Percentiles rank a stretch among this genome's conserved stretches.
phyloP scores from a whole-genome alignment of 2,888 invertebrate genomes.

The Autographa gamma region DNA sequence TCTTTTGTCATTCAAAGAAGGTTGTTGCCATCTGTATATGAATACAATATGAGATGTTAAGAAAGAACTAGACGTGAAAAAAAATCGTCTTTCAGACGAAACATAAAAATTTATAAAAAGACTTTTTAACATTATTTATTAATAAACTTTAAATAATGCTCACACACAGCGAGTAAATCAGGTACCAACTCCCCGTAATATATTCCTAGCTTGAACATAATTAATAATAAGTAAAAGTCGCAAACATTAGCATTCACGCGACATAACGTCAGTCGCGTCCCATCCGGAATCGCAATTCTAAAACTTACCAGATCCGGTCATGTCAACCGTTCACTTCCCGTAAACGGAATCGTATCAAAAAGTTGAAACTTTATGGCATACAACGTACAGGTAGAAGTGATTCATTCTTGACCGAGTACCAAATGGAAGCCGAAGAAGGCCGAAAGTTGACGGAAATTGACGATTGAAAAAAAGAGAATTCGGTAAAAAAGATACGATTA shows the following conservation, averaged over 20 bases:
- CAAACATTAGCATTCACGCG: constrained; percentile 37
- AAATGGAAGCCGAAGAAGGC: neutral
- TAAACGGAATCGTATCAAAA: constrained; percentile 52
- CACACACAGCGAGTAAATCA: no score
- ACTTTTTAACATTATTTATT: no score
- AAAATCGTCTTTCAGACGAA: no score
- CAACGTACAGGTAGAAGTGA: constrained; percentile 12
- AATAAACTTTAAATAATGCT: no score
- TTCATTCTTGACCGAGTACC: constrained; percentile 20
- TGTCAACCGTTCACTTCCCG: constrained; percentile 50
- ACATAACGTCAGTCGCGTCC: constrained; percentile 39
- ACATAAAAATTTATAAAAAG: no score
- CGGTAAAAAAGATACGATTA: no score
- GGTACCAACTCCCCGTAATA: neutral
- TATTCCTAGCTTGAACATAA: neutral
- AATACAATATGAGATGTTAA: no score
- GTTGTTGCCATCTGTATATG: no score
- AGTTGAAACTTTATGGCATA: constrained; percentile 32
- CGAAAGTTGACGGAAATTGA: constrained; percentile 14
- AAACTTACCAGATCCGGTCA: constrained; percentile 46
- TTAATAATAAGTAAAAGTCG: constrained; percentile 2
- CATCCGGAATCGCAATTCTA: constrained; percentile 47
- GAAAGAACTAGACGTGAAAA: no score
- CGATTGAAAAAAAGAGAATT: neutral
- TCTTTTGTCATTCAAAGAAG: no score